Percentiles rank a stretch among this genome's conserved stretches.
phyloP scores from a whole-genome alignment of 2,113 vertebrate species.

The Gambusia holbrooki region DNA sequence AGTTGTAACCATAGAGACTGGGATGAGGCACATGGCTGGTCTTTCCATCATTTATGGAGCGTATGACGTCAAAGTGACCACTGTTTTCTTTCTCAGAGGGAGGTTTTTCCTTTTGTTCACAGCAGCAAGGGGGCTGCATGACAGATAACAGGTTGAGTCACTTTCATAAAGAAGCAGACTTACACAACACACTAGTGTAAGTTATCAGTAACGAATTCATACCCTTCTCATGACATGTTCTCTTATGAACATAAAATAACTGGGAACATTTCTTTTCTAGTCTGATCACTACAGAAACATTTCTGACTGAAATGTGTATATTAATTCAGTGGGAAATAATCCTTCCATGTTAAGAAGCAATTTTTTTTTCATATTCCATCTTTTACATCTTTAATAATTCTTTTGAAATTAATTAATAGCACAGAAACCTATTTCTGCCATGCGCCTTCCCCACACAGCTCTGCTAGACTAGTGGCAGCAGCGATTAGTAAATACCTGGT shows the following conservation, averaged over 20 bases:
- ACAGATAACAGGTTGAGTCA: constrained; percentile 68
- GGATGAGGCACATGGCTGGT: constrained; percentile 50
- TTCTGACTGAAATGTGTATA: neutral
- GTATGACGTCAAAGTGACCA: constrained; percentile 71
- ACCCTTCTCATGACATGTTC: constrained; percentile 36
- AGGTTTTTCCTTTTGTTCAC: constrained; percentile 60
- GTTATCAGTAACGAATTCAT: constrained; percentile 36
- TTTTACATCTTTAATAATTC: too few species aligned
- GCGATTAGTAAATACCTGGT: too few species aligned
- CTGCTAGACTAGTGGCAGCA: too few species aligned
- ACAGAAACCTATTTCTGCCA: too few species aligned
- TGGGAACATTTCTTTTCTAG: constrained; percentile 29
- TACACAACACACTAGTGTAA: constrained; percentile 29
- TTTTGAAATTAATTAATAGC: too few species aligned
- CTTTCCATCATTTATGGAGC: constrained; percentile 68
- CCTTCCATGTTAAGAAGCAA: too few species aligned
- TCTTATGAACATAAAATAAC: neutral
- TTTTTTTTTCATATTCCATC: too few species aligned
- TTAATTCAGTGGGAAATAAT: too few species aligned
- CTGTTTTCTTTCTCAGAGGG: constrained; percentile 54
- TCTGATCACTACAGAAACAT: constrained; percentile 15
- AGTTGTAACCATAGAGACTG: constrained; percentile 77
- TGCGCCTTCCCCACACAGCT: too few species aligned
- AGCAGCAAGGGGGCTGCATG: constrained; percentile 52
- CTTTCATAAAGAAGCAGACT: constrained; percentile 61